These are phyloP conservation scores for Theonella swinhoei DNA, from an alignment of 37 sponge, comb jelly and placozoan species.

Conservation along the genomic window DNA sequence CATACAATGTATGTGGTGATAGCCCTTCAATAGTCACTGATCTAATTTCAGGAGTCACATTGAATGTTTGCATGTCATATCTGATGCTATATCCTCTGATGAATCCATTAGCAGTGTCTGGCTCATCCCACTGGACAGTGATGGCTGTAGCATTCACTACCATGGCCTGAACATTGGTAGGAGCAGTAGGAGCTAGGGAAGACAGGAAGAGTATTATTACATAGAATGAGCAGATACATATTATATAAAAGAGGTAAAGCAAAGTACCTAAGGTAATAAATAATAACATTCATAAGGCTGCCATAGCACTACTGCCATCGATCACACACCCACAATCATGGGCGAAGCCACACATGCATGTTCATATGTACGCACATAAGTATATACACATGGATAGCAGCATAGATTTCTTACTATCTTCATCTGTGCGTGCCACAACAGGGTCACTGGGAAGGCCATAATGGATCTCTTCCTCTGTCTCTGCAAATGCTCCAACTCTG, in stretches of 20 bases:
- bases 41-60: not conserved
- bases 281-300: too few relatives aligned
- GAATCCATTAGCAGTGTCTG: conserved; percentile 42
- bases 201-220: too few relatives aligned
- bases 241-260: too few relatives aligned
- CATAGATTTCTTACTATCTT: conserved; percentile 2
- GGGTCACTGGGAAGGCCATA: not conserved
- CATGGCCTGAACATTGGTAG: not conserved
- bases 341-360: too few relatives aligned
- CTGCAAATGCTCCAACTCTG: conserved; percentile 31
- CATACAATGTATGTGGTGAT: not conserved
- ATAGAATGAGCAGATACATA: too few relatives aligned
- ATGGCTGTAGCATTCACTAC: conserved; percentile 8
- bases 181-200: not conserved
- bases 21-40: not conserved
- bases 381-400: not conserved
- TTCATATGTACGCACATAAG: too few relatives aligned
- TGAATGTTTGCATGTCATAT: not conserved
- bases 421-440: not conserved
- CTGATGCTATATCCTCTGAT: conserved; percentile 17
- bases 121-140: conserved; percentile 45
- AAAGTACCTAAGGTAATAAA: too few relatives aligned
- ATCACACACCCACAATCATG: too few relatives aligned
- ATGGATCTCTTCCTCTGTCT: not conserved
- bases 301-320: too few relatives aligned